A percentile compares a stretch with the other conserved stretches of the same genome.
phyloP scores from a whole-genome alignment of 2,888 invertebrate genomes.

The Folsomia manolachei region DNA sequence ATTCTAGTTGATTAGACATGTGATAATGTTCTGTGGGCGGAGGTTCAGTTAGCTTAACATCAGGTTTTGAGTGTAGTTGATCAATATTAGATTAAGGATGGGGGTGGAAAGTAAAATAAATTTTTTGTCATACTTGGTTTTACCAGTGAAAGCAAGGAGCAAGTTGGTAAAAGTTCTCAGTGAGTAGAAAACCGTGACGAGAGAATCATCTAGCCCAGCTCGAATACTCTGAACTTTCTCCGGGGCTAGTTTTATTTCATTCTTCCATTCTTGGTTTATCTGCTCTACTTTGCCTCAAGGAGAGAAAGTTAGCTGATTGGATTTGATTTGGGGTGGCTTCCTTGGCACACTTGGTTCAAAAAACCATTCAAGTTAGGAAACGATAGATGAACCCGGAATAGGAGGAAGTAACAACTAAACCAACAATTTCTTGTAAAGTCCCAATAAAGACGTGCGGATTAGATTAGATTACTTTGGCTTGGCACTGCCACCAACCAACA shows the following conservation, averaged over 20 bases:
- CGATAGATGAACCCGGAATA: too few species aligned
- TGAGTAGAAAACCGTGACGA: neutral
- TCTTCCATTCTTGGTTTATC: neutral
- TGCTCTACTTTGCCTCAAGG: neutral
- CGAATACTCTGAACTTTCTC: too few species aligned
- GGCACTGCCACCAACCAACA: too few species aligned
- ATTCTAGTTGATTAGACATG: neutral
- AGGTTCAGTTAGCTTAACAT: too few species aligned
- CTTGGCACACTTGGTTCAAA: neutral
- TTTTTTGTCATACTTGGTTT: too few species aligned
- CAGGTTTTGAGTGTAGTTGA: neutral
- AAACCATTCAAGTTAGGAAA: too few species aligned
- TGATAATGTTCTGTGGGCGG: neutral
- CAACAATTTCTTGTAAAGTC: too few species aligned
- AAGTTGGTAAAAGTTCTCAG: neutral
- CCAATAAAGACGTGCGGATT: too few species aligned
- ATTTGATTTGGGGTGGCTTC: neutral
- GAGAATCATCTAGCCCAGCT: neutral
- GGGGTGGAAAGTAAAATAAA: neutral
- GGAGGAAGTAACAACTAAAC: too few species aligned
- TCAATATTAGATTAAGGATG: neutral
- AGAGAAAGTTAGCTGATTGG: neutral
- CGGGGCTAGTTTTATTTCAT: too few species aligned
- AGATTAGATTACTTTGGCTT: too few species aligned
- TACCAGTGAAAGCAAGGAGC: neutral